Evolutionary conservation across 1,140 invertebrate genomes (phyloP), one percentile per base, ranked within the genome.

Genomic region (Sitodiplosis mosellana): DNA sequence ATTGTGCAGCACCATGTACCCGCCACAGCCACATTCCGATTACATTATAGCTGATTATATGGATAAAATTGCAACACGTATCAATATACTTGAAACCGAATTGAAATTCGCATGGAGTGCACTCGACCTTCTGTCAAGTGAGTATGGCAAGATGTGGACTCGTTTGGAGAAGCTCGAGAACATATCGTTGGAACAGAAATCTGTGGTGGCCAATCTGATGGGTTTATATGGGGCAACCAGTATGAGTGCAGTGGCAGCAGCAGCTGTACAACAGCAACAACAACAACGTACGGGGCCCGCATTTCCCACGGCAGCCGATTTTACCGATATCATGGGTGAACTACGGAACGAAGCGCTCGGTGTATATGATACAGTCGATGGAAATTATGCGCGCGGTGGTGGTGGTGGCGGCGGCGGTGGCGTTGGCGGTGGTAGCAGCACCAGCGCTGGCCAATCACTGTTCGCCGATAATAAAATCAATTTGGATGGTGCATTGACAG

Each of bases 121-220:
- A 2, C 66, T 94, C 46, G 87, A 92, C 60, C 71, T 92, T 34
- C 73, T 94, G 6, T 90, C 86, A 17, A 83, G 87, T 55, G 89
- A 93, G 60, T 93, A 91, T 56, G 82, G 89, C 14, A 86, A 87
- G 59, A 93, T 94, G 80, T 92, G 88, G 88, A 83, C 88, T 59
- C 71, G 87, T 46, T 69, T 94, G 42, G 88, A 94, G 57, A 87
- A 89, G 63, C 66, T 92, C n/a, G 89, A 94, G 63, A 76, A 82
- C 36, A 72, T 93, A 40, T 70, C 92, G 1, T 82, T 80, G 56
- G 86, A 92, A 58, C 88, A 93, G 64, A 88, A 92, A 59, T 80
- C 81, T 51, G 85, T 92, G n/a, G 90, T 93, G 48, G 76, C 78
- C 19, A 87, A 90, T 59, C 67, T 93, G 54, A 76, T 91, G 59